A percentile compares a stretch with the other conserved stretches of the same genome.
Conservation (phyloP, 2,888 invertebrate species). For the Lottia gigantea region DNA sequence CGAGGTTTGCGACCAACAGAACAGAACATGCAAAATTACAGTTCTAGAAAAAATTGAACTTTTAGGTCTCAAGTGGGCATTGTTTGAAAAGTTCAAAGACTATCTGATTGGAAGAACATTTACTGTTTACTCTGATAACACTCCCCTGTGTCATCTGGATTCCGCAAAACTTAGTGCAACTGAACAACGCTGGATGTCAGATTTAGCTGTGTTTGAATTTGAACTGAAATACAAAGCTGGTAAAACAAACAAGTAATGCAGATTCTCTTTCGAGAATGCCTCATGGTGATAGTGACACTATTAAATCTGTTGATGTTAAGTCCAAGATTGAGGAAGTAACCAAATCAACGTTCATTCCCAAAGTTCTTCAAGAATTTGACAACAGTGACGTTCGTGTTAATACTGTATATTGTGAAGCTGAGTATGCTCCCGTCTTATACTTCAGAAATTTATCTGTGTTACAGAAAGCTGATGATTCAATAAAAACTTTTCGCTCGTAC, state of each 20-base stretch:
- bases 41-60: constrained; percentile 29
- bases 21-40: constrained; percentile 23
- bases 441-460: constrained; percentile 2
- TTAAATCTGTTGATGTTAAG: not conserved
- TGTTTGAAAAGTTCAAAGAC: constrained; percentile 24
- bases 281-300: not conserved
- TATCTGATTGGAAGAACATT: constrained; percentile 19
- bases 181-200: constrained; percentile 25
- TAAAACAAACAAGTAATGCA: constrained; percentile 17
- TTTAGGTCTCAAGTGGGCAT: constrained; percentile 35
- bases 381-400: not conserved
- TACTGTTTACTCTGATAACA: constrained; percentile 21
- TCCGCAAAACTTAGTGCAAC: constrained; percentile 22
- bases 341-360: not conserved
- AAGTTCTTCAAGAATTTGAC: not conserved
- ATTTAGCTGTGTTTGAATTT: constrained; percentile 22
- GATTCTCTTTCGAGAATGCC: constrained; percentile 17
- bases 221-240: constrained; percentile 19
- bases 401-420: not conserved
- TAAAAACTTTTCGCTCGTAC: not conserved
- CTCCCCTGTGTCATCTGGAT: constrained; percentile 17
- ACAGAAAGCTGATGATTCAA: not conserved
- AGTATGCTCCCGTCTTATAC: constrained; percentile 11
- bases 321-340: constrained; percentile 3
- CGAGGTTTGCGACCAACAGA: constrained; percentile 17